These are phyloP conservation scores for Tapera naevia DNA, from an alignment of 2,797 vertebrate species.

Conservation along the genomic window DNA sequence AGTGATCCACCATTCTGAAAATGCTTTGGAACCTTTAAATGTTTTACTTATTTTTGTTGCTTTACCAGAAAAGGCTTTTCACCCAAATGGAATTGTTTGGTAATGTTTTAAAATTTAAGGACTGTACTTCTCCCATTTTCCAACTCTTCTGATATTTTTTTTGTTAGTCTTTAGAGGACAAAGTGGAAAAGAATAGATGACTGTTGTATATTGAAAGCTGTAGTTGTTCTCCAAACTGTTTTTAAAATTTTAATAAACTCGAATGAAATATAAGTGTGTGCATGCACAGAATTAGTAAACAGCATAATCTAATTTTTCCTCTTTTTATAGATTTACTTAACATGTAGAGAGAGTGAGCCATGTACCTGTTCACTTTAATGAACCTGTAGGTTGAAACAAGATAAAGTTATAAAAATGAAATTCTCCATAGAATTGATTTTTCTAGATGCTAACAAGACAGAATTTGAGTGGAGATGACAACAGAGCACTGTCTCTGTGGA, in stretches of 20 bases:
- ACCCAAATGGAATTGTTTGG: neutral
- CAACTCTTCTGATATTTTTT: neutral
- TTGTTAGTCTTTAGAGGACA: neutral
- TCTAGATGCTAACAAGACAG: slow-evolving; percentile 15
- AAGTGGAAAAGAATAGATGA: neutral
- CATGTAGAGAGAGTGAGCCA: neutral
- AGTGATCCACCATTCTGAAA: neutral
- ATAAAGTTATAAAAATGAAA: slow-evolving; percentile 52
- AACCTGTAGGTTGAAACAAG: slow-evolving; percentile 34
- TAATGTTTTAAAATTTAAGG: neutral
- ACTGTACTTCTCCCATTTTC: neutral
- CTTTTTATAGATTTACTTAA: slow-evolving; percentile 13
- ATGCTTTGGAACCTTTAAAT: neutral
- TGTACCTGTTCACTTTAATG: slow-evolving; percentile 38
- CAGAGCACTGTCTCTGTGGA: slow-evolving; percentile 30
- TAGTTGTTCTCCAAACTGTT: neutral
- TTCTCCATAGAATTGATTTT: slow-evolving; percentile 46
- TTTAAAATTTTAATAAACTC: neutral
- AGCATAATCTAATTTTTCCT: neutral
- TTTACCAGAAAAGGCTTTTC: neutral
- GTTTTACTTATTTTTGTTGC: neutral
- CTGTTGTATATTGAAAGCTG: neutral
- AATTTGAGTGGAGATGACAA: slow-evolving; percentile 38
- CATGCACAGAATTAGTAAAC: neutral
- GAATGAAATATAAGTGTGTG: neutral